Evolutionary conservation across 2,797 vertebrate genomes (phyloP).

Genomic region (Champsocephalus esox): DNA sequence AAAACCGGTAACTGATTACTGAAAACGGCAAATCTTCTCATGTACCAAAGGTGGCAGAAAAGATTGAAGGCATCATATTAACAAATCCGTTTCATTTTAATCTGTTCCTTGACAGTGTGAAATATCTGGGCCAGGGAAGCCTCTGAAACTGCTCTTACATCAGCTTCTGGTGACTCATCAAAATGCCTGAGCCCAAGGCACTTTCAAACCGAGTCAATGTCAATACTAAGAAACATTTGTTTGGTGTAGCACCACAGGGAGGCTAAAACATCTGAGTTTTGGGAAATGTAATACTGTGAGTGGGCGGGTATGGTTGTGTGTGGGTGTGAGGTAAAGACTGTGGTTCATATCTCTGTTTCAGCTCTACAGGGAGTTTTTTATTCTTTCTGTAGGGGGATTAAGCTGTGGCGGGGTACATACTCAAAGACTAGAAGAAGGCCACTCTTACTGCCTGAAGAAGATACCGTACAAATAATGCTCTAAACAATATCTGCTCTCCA

Average conservation of each 20-base stretch:
- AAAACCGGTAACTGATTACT: slow-evolving; percentile 36
- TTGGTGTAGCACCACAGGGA: slow-evolving; percentile 50
- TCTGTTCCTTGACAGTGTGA: slow-evolving; percentile 62
- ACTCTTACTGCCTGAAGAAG: slow-evolving; percentile 34
- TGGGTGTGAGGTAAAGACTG: slow-evolving; percentile 47
- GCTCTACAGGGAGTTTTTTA: slow-evolving; percentile 48
- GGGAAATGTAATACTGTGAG: slow-evolving; percentile 13
- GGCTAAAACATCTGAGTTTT: slow-evolving; percentile 39
- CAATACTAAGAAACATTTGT: slow-evolving; percentile 60
- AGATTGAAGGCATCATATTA: slow-evolving; percentile 58
- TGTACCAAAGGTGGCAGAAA: slow-evolving; percentile 42
- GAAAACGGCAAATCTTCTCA: slow-evolving; percentile 53
- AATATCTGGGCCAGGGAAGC: slow-evolving; percentile 63
- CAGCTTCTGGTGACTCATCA: slow-evolving; percentile 64
- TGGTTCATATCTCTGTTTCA: slow-evolving; percentile 56
- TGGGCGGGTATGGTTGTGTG: slow-evolving; percentile 19
- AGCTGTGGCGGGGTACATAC: slow-evolving; percentile 54
- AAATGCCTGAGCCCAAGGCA: slow-evolving; percentile 35
- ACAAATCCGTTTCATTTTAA: slow-evolving; percentile 65
- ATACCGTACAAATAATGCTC: slow-evolving; percentile 31
- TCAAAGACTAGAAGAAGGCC: slow-evolving; percentile 42
- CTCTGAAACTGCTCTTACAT: slow-evolving; percentile 62
- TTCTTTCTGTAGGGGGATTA: slow-evolving; percentile 50
- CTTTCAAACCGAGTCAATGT: slow-evolving; percentile 37
- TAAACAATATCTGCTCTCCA: slow-evolving; percentile 5